Evolutionary conservation across 2,888 invertebrate species (phyloP).

Genomic region (Agrochola lota): DNA sequence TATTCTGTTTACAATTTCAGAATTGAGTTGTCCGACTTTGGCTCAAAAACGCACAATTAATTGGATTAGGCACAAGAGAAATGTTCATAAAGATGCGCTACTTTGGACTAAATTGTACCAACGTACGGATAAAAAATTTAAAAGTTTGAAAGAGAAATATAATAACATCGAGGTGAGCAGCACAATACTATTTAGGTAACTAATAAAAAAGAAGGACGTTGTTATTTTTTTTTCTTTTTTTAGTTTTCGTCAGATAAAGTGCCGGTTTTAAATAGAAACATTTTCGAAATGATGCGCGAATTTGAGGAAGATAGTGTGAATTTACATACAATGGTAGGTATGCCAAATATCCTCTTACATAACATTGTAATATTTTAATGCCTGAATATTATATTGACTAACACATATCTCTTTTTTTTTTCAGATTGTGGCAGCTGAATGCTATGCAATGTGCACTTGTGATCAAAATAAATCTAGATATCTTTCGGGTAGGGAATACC

Average conservation of each 20-base stretch:
- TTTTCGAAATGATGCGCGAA: conserved; percentile 8
- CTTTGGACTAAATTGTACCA: conserved; percentile 76
- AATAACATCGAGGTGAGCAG: conserved; percentile 62
- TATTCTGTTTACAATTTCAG: conserved; percentile 33
- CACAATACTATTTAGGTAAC: not conserved
- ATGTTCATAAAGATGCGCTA: conserved; percentile 73
- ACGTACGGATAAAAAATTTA: conserved; percentile 67
- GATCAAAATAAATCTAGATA: conserved; percentile 12
- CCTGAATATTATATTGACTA: not conserved
- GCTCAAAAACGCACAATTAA: conserved; percentile 48
- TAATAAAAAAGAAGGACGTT: not conserved
- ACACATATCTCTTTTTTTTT: conserved; percentile 16
- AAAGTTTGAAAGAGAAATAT: conserved; percentile 64
- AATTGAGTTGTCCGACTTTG: conserved; percentile 16
- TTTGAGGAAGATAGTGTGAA: conserved; percentile 32
- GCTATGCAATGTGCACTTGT: conserved; percentile 41
- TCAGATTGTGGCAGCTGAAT: conserved; percentile 51
- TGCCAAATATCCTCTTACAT: not conserved
- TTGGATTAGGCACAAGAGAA: conserved; percentile 72
- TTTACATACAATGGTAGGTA: conserved; percentile 47
- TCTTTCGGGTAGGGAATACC: conserved; percentile 11
- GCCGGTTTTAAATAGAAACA: not conserved
- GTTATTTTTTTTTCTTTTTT: conserved; percentile 17
- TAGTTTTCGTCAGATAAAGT: conserved; percentile 10
- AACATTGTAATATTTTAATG: not conserved